phyloP scores from a whole-genome alignment of 2,113 vertebrate genomes.

The Lichenostomus cassidix region DNA sequence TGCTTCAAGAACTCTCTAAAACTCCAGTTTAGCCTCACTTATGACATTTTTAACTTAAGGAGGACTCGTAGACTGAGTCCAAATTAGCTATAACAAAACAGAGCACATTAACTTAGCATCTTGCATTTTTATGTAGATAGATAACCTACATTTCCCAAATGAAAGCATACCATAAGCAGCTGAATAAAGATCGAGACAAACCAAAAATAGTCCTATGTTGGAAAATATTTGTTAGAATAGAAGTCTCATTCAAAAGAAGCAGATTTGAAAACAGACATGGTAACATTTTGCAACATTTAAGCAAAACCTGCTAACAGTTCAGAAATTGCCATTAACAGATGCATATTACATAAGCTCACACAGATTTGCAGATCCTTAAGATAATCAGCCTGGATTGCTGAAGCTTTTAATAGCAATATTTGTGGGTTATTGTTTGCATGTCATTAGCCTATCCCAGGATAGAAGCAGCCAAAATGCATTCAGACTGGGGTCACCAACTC shows the following conservation, averaged over 20 bases:
- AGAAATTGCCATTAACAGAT: constrained; percentile 42
- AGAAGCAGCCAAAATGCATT: neutral
- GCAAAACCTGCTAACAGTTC: constrained; percentile 15
- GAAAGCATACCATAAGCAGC: neutral
- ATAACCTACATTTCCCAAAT: neutral
- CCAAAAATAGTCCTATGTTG: neutral
- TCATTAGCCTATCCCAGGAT: neutral
- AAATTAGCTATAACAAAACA: neutral
- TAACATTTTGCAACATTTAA: constrained; percentile 20
- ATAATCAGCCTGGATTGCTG: constrained; percentile 29
- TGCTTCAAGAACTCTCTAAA: neutral
- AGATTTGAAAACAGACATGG: neutral
- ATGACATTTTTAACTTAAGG: neutral
- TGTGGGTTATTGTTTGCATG: neutral
- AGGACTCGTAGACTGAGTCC: neutral
- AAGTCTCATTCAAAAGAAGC: neutral
- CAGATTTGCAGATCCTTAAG: constrained; percentile 34
- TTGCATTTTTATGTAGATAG: neutral
- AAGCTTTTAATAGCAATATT: constrained; percentile 54
- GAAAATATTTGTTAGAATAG: neutral
- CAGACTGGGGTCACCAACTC: neutral
- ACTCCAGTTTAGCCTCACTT: neutral
- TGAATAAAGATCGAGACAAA: neutral
- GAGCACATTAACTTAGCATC: neutral
- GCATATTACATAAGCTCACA: constrained; percentile 2